Percentiles rank a stretch among this genome's conserved stretches.
phyloP scores from a whole-genome alignment of 2,797 vertebrate species.

The Rhynchonycteris naso region DNA sequence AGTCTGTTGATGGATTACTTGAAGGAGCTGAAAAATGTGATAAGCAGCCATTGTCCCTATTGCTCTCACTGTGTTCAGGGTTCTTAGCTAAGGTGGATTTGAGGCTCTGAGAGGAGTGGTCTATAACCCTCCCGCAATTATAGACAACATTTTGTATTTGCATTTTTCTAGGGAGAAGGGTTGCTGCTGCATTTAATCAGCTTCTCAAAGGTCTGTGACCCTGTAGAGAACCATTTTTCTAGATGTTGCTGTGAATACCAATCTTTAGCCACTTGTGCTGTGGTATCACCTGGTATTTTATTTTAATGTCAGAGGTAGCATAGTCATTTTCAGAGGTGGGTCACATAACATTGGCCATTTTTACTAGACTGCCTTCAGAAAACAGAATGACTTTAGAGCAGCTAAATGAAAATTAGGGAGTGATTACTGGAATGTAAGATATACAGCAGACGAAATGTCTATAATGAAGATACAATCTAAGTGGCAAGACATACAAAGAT shows the following conservation, averaged over 20 bases:
- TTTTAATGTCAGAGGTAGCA: neutral
- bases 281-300: neutral
- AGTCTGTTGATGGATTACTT: constrained; percentile 54
- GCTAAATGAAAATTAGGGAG: neutral
- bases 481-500: neutral
- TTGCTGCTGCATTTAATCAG: neutral
- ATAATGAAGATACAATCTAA: neutral
- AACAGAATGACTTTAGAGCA: constrained; percentile 16
- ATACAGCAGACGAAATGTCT: neutral
- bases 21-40: constrained; percentile 22
- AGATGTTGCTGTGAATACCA: neutral
- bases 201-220: constrained; percentile 19
- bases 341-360: neutral
- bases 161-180: neutral
- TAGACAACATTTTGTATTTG: neutral
- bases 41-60: constrained; percentile 24
- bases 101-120: neutral
- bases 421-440: neutral
- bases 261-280: neutral
- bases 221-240: constrained; percentile 1
- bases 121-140: neutral
- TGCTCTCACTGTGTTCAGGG: neutral
- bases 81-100: constrained; percentile 10
- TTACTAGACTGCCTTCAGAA: neutral
- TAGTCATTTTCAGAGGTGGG: neutral